Evolutionary conservation across 2,797 vertebrate genomes (phyloP).

Genomic region (Rhinoraja longicauda): DNA sequence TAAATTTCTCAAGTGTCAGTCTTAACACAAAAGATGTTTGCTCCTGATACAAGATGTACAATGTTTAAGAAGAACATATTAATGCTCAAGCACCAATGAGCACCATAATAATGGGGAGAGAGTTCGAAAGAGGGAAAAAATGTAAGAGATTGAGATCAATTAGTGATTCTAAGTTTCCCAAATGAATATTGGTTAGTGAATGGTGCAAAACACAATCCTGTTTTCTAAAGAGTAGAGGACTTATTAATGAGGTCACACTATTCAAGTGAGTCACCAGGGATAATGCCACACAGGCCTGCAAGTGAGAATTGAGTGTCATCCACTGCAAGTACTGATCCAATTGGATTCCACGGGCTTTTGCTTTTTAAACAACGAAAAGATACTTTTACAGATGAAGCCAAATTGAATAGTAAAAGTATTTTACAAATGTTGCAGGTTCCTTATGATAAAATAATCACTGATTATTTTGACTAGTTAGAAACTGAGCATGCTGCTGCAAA

Average conservation of each 20-base stretch:
- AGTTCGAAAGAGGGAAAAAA: too few relatives aligned
- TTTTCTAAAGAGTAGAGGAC: constrained; percentile 19
- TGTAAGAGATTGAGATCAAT: constrained; percentile 15
- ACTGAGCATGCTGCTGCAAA: not conserved
- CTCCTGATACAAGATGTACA: not conserved
- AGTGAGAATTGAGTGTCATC: constrained; percentile 10
- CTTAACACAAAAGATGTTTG: not conserved
- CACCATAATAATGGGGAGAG: not conserved
- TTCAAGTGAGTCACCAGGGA: not conserved
- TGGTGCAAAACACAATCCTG: constrained; percentile 16
- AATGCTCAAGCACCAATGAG: not conserved
- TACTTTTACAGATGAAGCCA: not conserved
- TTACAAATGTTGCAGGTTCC: not conserved
- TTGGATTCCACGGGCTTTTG: not conserved
- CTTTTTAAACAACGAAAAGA: not conserved
- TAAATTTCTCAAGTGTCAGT: not conserved
- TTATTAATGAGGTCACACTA: constrained; percentile 20
- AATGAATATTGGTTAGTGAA: not conserved
- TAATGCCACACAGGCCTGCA: not conserved
- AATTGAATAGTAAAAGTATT: not conserved
- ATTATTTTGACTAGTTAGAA: constrained; percentile 12
- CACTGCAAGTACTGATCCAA: not conserved
- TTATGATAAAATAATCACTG: not conserved
- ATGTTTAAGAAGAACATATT: not conserved
- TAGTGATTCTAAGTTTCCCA: constrained; percentile 12